Evolutionary conservation across 2,797 vertebrate genomes (phyloP).

Genomic region (Rhynchonycteris naso): DNA sequence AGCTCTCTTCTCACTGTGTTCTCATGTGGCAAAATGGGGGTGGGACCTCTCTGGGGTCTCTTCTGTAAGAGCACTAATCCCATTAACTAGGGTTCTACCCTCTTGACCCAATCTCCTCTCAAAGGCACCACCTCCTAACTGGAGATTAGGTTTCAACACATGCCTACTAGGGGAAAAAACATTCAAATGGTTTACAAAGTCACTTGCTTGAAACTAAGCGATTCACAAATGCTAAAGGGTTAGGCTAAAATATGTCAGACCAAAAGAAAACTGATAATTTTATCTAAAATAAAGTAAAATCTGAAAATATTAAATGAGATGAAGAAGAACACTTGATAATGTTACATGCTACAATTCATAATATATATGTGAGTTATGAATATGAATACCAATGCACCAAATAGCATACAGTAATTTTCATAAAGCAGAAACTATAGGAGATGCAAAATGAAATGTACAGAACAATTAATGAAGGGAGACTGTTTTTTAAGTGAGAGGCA

Average conservation of each 20-base stretch:
- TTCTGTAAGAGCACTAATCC: background rate
- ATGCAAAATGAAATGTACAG: background rate
- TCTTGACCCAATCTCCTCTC: background rate
- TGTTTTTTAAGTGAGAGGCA: too few species aligned
- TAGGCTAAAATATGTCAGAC: background rate
- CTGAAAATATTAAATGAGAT: conserved; percentile 24
- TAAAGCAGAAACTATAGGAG: background rate
- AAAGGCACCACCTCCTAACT: background rate
- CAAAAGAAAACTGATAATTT: background rate
- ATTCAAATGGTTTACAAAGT: conserved; percentile 1
- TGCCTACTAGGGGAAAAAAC: background rate
- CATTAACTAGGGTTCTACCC: background rate
- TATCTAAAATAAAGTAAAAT: background rate
- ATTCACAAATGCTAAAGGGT: background rate
- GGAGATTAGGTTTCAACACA: background rate
- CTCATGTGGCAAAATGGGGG: background rate
- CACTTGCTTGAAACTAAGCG: background rate
- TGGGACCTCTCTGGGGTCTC: background rate
- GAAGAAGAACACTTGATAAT: background rate
- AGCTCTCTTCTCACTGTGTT: background rate
- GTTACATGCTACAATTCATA: background rate
- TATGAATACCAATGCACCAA: background rate
- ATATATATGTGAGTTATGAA: background rate
- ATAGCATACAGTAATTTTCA: background rate
- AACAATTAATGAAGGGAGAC: background rate